Base-by-base conservation (phyloP, 2,113 vertebrate species). In the Nipponia nippon region DNA sequence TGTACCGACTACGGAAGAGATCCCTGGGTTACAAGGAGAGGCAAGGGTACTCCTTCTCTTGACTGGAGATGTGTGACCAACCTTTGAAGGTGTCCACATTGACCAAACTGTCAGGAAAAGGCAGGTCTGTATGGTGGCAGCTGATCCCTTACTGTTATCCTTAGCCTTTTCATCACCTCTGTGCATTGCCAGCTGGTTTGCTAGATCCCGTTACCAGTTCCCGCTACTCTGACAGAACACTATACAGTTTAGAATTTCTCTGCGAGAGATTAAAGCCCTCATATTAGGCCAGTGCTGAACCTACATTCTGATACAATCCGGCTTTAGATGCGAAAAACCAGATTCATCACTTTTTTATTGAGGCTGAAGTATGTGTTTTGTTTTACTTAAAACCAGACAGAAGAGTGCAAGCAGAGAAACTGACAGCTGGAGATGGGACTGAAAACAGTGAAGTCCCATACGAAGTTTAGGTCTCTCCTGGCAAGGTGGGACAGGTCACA, bases 401-500 rank as follows among this genome's bases (percentile, higher is more conserved):
- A 73, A 46, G 10, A 82, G 8, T 11, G 9, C 0, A 22, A 46
- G 38, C 17, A 69, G 44, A 69, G 36, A 58, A 80, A 19, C 44
- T 30, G 53, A 25, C 23, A 88, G 53, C 18, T 42, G n/a, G 25
- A 49, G 14, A 38, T 42, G 21, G 8, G 27, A 78, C 49, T 38
- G 30, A 72, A 88, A 49, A 58, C 11, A 19, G 9, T 42, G 10
- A 71, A 67, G 16, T 38, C 29, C 10, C 3, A 13, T 32, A 32
- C 9, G 42, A 79, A 78, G 15, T 32, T 70, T 44, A 75, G 23
- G 34, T 50, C 32, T 59, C 16, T 44, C 4, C 27, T 62, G 36
- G 22, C 34, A 82, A 42, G 53, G 34, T 1, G 1, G 15, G 5
- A 13, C 7, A 1, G 9, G 34, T 38, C 20, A 26, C 9, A 17